Base-by-base conservation (phyloP, 2,888 invertebrate species). In the Cataglyphis rosenhaueri region DNA sequence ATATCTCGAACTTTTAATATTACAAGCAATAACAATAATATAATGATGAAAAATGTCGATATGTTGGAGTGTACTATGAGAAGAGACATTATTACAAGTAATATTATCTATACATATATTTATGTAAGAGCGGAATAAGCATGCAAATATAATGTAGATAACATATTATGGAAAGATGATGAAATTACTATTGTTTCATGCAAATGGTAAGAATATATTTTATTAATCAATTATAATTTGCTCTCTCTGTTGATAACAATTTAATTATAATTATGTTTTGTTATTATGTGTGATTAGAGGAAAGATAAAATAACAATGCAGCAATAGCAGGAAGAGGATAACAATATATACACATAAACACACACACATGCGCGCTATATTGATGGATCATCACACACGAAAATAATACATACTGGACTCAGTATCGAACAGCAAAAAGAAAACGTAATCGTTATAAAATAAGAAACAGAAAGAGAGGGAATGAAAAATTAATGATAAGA, bases 381-480 rank as follows among this genome's bases (percentile, higher is more conserved):
- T 21, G 55, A 76, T 57, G 57, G 29, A 21, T 68, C 48, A 29
- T 6, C 18, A 41, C 70, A 78, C 44, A 70, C 57, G 66, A 68
- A 76, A 76, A 55, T 68, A 15, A 12, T 70, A 78, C 32, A 78
- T 44, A 70, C 59, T 55, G 76, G 66, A 57, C 57, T 68, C 52
- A 38, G 41, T 68, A 70, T 38, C 18, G 44, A 44, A 52, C 35
- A 52, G 55, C 32, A 44, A 59, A 65, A 62, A 35, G 18, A 65
- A 55, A 64, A 66, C 18, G 29, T 48, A 66, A 66, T 59, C 44
- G 59, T 57, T 65, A 75, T 6, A 82, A 48, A 65, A 75, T 48
- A 65, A 76, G 48, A 81, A 65, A 76, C 29, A 82, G 76, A 75
- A 65, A 82, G 76, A 76, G 78, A 48, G 76, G 21, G 62, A 52